Conservation (phyloP, 2,888 invertebrate species). For the Dyspetes luteomarginatus region DNA sequence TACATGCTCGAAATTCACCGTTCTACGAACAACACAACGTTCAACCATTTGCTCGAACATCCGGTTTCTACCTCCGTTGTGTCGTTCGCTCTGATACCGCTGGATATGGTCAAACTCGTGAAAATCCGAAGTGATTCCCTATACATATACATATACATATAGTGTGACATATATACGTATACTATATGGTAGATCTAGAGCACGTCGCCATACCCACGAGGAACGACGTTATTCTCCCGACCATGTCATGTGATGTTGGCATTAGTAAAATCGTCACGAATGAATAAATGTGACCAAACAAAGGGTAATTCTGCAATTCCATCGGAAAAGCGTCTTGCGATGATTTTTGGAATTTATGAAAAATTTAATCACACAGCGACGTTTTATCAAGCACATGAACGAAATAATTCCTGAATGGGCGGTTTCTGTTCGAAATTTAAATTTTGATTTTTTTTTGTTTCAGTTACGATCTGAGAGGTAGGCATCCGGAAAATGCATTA, state of each 20-base stretch:
- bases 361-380: neutral
- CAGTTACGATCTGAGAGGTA: slow-evolving; percentile 89
- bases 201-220: neutral
- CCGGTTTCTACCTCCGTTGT: slow-evolving; percentile 51
- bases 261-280: neutral
- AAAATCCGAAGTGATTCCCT: neutral
- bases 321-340: neutral
- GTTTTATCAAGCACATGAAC: neutral
- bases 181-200: neutral
- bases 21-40: slow-evolving; percentile 63
- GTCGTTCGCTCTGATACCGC: slow-evolving; percentile 49
- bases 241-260: neutral
- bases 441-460: slow-evolving; percentile 76
- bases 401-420: neutral
- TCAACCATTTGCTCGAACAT: slow-evolving; percentile 60
- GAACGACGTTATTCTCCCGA: neutral
- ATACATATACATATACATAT: slow-evolving; percentile 13
- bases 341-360: neutral
- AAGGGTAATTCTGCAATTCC: neutral
- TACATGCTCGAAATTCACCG: slow-evolving; percentile 62
- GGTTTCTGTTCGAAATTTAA: neutral
- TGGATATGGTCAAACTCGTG: slow-evolving; percentile 12
- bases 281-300: neutral
- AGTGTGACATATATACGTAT: neutral
- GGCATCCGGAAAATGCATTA: slow-evolving; percentile 85